These are phyloP conservation scores for Sebastes minor DNA, from an alignment of 2,797 vertebrate genomes.

Conservation along the genomic window DNA sequence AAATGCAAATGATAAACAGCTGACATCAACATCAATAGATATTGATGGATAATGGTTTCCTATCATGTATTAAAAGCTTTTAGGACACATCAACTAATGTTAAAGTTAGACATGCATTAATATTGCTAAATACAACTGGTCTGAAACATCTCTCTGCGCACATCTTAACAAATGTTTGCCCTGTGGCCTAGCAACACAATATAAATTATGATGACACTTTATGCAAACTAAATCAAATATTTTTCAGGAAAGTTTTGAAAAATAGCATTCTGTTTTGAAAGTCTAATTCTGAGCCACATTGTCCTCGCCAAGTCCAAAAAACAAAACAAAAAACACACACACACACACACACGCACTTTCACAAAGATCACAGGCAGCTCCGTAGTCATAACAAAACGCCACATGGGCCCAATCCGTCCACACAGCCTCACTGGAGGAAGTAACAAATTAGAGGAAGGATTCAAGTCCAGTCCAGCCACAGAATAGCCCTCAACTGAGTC, in stretches of 20 bases:
- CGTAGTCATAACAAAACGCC: conserved; percentile 31
- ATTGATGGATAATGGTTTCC: neutral
- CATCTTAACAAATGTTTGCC: neutral
- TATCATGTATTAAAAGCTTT: neutral
- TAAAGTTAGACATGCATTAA: neutral
- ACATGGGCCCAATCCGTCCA: conserved; percentile 8
- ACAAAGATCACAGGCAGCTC: conserved; percentile 13
- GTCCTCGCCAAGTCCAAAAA: neutral
- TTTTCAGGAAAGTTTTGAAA: neutral
- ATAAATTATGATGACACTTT: neutral
- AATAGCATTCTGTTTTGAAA: neutral
- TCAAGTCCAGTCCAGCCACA: neutral
- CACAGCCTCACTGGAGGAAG: conserved; percentile 48
- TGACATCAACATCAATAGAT: neutral
- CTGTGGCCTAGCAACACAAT: neutral
- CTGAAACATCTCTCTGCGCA: neutral
- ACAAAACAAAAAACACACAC: neutral
- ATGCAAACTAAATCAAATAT: neutral
- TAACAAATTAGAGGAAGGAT: conserved; percentile 54
- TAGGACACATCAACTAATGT: neutral
- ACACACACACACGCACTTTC: neutral
- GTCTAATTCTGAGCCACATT: neutral
- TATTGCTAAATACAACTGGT: neutral
- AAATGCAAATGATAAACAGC: neutral
- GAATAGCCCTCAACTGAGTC: neutral